Conservation (phyloP, 2,888 invertebrate species). For the Trissolcus brochymenae region DNA sequence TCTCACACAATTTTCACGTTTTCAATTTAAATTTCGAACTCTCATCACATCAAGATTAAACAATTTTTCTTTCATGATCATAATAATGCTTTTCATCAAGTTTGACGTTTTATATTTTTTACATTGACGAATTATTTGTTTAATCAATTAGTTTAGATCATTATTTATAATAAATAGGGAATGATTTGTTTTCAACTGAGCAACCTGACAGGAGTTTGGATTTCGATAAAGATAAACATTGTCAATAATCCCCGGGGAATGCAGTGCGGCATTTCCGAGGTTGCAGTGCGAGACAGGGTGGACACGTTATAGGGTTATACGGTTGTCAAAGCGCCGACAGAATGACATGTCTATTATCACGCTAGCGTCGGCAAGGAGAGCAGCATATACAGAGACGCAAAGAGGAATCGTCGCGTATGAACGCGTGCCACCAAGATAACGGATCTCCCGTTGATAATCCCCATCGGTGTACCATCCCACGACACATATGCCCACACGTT, state of each 20-base stretch:
- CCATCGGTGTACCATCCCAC: conserved; percentile 63
- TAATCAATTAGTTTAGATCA: too few species aligned
- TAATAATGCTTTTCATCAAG: too few species aligned
- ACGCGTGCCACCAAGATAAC: conserved; percentile 74
- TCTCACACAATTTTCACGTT: neutral
- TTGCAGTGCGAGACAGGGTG: conserved; percentile 58
- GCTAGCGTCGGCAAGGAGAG: conserved; percentile 59
- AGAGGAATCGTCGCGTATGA: conserved; percentile 63
- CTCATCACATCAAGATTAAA: neutral
- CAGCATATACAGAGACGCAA: conserved; percentile 43
- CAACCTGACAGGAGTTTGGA: conserved; percentile 32
- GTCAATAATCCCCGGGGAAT: conserved; percentile 66
- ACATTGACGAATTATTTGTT: too few species aligned
- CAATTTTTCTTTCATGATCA: neutral
- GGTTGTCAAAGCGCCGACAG: conserved; percentile 75
- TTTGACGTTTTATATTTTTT: neutral
- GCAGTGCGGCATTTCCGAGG: conserved; percentile 60
- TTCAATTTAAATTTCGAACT: neutral
- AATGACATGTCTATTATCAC: conserved; percentile 77
- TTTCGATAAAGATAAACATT: conserved; percentile 61
- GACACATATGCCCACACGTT: conserved; percentile 64
- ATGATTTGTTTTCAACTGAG: conserved; percentile 18
- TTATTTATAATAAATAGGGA: neutral
- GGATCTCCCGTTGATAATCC: conserved; percentile 74
- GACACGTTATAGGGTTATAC: conserved; percentile 72